Conservation (phyloP, 2,888 invertebrate species). For the Limnephilus auricula region DNA sequence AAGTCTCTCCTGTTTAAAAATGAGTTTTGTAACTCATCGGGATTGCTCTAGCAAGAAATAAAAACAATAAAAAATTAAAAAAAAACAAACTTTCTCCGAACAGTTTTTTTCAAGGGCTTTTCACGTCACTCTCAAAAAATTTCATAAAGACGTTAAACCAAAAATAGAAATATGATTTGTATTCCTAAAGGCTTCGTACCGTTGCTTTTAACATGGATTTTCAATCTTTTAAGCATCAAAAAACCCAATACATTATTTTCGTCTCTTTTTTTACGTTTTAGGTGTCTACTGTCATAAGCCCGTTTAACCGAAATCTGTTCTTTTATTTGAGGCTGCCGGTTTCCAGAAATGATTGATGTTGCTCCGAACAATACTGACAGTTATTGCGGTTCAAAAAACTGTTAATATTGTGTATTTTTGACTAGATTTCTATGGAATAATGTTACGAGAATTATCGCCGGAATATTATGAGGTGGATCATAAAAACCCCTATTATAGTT, state of each 20-base stretch:
- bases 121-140: neutral
- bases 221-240: neutral
- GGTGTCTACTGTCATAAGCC: neutral
- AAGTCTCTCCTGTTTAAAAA: too few species aligned
- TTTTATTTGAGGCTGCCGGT: neutral
- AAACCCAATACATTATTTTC: neutral
- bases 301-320: neutral
- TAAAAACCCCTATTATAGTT: neutral
- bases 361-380: neutral
- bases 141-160: too few species aligned
- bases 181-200: neutral
- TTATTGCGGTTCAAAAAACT: neutral
- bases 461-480: neutral
- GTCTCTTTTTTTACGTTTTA: neutral
- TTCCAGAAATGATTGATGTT: neutral
- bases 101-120: neutral
- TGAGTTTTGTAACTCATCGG: too few species aligned
- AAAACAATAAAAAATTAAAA: too few species aligned
- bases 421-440: neutral
- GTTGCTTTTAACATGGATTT: neutral
- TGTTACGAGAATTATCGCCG: neutral
- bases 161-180: too few species aligned
- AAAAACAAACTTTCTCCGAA: neutral
- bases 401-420: neutral
- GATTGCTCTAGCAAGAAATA: too few species aligned